Evolutionary conservation across 2,888 invertebrate genomes (phyloP), one percentile per base, ranked within the genome.

Genomic region (Ctena decussata): DNA sequence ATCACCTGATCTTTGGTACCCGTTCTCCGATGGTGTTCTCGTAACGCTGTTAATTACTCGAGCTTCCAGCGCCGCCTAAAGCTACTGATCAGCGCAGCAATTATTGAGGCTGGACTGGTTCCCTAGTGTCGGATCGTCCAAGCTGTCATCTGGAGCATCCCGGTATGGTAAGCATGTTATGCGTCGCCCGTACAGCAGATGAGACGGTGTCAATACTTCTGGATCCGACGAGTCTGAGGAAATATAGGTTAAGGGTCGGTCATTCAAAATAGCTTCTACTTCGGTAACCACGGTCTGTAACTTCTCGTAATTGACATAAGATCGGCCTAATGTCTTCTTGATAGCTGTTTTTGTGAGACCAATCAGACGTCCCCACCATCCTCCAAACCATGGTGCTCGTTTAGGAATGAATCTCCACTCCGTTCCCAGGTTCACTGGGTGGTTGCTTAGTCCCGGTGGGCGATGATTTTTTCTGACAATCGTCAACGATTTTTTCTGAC

Each of bases 331-430:
- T 30, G 41, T 44, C 30, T 72, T 72, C 18, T 30, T 72, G 41
- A 39, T 30, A 44, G 27, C 18, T 24, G 6, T 72, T 72, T 72
- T 72, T 0, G 41, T 72, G 12, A 72, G 35, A 12, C 72, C 72
- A 18, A 41, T 72, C 41, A 72, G 30, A 24, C 72, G 24, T 44
- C 41, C 41, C 72, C 72, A 72, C 72, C 41, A 39, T 6, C 72
- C 72, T n/a, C 72, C 72, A 44, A 27, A 72, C 72, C 41, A 72
- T 30, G 69, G 69, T 35, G 69, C 30, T 35, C 69, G 24, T 24
- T 69, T 6, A 11, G 15, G 41, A 11, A 41, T 41, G 41, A 15
- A 6, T 41, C 15, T 15, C 41, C 41, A 41, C 8, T 6, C 6
- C 8, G 41, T 41, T 41, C 41, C 41, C 6, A 11, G 41, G 24